Percentiles rank a stretch among this genome's conserved stretches.
phyloP scores from a whole-genome alignment of 2,888 invertebrate genomes.

The Corythucha ciliata region DNA sequence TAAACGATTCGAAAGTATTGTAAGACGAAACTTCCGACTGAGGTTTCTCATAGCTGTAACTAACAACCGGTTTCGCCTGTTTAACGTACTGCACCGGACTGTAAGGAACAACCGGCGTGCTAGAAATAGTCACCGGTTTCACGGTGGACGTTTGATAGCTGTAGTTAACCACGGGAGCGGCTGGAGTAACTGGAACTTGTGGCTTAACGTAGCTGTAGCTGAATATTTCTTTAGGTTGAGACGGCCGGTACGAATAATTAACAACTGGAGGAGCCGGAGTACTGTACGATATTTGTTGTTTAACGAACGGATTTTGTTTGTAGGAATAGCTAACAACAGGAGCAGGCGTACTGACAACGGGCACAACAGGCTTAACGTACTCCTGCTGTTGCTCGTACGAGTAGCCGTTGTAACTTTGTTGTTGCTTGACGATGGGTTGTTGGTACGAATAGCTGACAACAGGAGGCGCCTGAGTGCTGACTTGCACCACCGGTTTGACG shows the following conservation, averaged over 20 bases:
- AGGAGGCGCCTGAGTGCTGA: not conserved
- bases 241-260: constrained; percentile 15
- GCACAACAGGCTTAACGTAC: too few relatives aligned
- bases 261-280: constrained; percentile 26
- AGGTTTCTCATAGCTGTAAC: not conserved
- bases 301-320: not conserved
- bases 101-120: constrained; percentile 12
- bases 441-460: constrained; percentile 22
- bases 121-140: constrained; percentile 16
- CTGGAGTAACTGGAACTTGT: constrained; percentile 22
- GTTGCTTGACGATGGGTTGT: constrained; percentile 24
- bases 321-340: not conserved
- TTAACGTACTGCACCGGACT: constrained; percentile 24
- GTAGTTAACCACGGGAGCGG: constrained; percentile 25
- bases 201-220: constrained; percentile 20
- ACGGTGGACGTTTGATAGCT: constrained; percentile 21
- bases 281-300: constrained; percentile 13
- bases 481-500: constrained; percentile 3
- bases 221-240: constrained; percentile 4
- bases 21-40: not conserved
- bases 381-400: too few relatives aligned
- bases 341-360: not conserved
- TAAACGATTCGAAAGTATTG: not conserved
- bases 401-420: too few relatives aligned
- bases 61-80: not conserved